These are phyloP conservation scores for Pachymerium ferrugineum DNA, from an alignment of 2,888 invertebrate genomes.

Conservation along the genomic window DNA sequence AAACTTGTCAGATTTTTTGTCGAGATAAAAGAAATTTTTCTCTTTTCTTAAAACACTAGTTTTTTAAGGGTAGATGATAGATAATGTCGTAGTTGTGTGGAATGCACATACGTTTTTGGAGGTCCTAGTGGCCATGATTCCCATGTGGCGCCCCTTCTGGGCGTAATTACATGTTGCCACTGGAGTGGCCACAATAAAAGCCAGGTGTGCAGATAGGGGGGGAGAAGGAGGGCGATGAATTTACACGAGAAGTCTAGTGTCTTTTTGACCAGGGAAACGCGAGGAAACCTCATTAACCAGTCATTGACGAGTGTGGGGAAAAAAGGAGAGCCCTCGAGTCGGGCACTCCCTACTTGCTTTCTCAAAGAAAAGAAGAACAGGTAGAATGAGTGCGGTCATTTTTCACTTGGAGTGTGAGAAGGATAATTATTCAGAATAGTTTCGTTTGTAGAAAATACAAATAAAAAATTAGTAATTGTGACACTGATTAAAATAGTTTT, in stretches of 20 bases:
- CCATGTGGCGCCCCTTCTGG: conserved; percentile 6
- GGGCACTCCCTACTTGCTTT: conserved; percentile 6
- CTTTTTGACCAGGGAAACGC: not conserved
- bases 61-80: not conserved
- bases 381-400: conserved; percentile 7
- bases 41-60: not conserved
- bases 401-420: not conserved
- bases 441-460: too few relatives aligned
- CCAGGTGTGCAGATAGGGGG: not conserved
- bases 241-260: not conserved
- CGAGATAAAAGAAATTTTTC: not conserved
- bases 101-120: not conserved
- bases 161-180: conserved; percentile 21
- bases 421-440: too few relatives aligned
- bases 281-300: not conserved
- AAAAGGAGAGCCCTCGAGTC: conserved; percentile 4
- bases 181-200: conserved; percentile 18
- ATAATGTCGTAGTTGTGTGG: not conserved
- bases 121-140: not conserved
- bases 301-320: not conserved
- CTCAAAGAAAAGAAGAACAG: not conserved
- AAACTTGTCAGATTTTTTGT: not conserved
- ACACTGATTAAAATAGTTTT: too few relatives aligned
- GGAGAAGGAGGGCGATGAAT: not conserved
- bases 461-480: too few relatives aligned